Percentiles rank a stretch among this genome's conserved stretches.
phyloP scores from a whole-genome alignment of 2,113 vertebrate species.

The Aegotheles bennettii region DNA sequence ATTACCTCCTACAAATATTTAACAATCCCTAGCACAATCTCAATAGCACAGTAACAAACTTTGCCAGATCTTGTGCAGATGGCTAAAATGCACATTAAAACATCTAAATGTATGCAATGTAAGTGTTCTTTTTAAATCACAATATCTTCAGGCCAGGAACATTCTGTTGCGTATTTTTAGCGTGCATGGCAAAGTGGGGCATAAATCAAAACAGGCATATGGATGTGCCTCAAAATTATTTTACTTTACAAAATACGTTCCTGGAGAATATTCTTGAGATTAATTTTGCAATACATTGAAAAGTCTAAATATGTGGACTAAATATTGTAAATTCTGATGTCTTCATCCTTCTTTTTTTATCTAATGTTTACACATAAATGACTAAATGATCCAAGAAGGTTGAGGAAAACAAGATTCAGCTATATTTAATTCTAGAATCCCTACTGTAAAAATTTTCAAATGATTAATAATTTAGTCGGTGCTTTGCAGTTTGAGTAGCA shows the following conservation, averaged over 20 bases:
- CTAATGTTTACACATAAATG: neutral
- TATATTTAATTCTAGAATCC: neutral
- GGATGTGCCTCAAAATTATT: neutral
- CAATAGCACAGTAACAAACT: neutral
- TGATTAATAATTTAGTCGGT: neutral
- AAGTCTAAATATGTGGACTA: neutral
- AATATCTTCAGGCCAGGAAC: neutral
- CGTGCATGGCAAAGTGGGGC: fast-evolving
- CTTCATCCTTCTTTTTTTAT: neutral
- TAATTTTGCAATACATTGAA: neutral
- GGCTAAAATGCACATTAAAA: neutral
- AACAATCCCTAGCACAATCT: neutral
- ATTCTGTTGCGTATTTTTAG: neutral
- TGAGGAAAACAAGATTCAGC: neutral
- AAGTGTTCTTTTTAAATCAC: neutral
- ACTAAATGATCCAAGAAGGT: neutral
- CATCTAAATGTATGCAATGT: neutral
- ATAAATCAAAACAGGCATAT: neutral
- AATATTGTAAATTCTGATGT: neutral
- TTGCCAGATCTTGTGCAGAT: neutral
- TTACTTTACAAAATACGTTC: neutral
- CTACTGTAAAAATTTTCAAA: neutral
- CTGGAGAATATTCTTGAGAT: neutral
- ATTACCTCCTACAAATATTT: neutral
- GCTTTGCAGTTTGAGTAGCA: neutral